phyloP scores from a whole-genome alignment of 2,888 invertebrate species.

The Folsomia candida region DNA sequence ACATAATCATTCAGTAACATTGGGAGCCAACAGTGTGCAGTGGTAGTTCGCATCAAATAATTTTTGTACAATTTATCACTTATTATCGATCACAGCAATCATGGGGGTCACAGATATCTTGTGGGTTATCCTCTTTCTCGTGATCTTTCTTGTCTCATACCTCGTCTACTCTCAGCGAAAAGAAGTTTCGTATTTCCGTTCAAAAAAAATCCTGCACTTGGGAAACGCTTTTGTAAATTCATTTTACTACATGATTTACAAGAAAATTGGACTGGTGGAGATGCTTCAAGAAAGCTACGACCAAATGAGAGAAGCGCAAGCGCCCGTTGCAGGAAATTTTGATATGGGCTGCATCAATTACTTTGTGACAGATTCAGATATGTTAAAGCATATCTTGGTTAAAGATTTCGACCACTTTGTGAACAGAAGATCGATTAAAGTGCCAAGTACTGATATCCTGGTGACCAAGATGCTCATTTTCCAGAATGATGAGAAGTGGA shows the following conservation, averaged over 20 bases:
- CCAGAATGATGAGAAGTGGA: slow-evolving; percentile 63
- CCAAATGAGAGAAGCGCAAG: not conserved
- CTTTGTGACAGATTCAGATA: not conserved
- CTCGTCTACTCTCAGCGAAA: not conserved
- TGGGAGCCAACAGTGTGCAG: no score
- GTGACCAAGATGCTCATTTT: slow-evolving; percentile 57
- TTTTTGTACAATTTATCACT: no score
- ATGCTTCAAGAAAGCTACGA: not conserved
- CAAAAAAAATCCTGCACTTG: not conserved
- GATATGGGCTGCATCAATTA: not conserved
- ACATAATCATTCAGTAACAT: no score
- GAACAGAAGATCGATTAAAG: not conserved
- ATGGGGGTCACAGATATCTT: not conserved
- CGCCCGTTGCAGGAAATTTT: not conserved
- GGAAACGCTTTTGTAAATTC: not conserved
- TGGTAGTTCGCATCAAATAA: no score
- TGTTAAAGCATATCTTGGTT: not conserved
- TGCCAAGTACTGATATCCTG: not conserved
- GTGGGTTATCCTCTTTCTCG: not conserved
- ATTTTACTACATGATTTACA: not conserved
- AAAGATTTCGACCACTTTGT: slow-evolving; percentile 5
- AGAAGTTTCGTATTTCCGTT: not conserved
- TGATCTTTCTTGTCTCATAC: not conserved
- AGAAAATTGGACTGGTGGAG: not conserved
- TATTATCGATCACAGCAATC: no score